A percentile compares a stretch with the other conserved stretches of the same genome.
Evolutionary conservation across 2,113 vertebrate genomes (phyloP).

Genomic region (Cercopithecus mona): DNA sequence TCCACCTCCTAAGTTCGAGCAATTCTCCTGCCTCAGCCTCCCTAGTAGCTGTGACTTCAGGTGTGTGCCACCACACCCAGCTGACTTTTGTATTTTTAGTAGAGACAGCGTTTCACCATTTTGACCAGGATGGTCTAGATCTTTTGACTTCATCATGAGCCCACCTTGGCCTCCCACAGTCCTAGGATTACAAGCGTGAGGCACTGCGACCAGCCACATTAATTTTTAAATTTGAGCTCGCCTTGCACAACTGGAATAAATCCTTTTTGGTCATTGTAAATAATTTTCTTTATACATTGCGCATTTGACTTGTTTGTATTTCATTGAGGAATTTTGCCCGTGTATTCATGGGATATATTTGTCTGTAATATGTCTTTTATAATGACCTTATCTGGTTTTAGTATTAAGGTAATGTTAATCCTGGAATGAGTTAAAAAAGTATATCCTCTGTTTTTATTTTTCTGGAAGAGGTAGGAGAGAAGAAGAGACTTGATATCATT

Average conservation of each 20-base stretch:
- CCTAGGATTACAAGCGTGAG: too few species aligned
- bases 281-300: not conserved
- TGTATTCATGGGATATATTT: not conserved
- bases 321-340: not conserved
- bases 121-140: too few species aligned
- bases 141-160: too few species aligned
- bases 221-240: not conserved
- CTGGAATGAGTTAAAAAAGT: not conserved
- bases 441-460: not conserved
- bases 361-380: not conserved
- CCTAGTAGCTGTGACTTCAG: too few species aligned
- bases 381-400: not conserved
- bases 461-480: not conserved
- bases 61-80: accelerated
- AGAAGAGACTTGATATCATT: not conserved
- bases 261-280: not conserved
- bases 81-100: too few species aligned
- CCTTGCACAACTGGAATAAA: not conserved
- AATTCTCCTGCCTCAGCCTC: too few species aligned
- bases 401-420: not conserved
- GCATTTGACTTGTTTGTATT: not conserved
- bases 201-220: too few species aligned
- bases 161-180: too few species aligned
- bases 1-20: too few species aligned
- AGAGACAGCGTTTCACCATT: too few species aligned